Conservation (phyloP, 2,888 invertebrate species). For the Hyles lineata region DNA sequence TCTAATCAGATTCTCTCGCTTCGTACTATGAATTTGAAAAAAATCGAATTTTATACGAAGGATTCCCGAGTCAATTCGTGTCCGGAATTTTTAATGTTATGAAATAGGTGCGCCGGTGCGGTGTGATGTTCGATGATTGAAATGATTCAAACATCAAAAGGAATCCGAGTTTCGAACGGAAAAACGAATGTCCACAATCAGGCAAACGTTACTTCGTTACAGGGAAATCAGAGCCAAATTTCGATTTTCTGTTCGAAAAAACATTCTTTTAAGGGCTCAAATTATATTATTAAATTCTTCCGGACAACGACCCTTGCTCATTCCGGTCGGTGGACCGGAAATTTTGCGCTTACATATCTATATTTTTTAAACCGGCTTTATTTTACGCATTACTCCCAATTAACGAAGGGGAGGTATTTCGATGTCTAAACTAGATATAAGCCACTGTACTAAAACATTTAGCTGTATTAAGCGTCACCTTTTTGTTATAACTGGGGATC, state of each 20-base stretch:
- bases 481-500: constrained; percentile 33
- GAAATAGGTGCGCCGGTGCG: constrained; percentile 46
- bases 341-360: neutral
- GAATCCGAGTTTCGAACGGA: constrained; percentile 30
- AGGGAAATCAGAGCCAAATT: constrained; percentile 48
- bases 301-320: neutral
- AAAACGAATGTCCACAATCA: constrained; percentile 33
- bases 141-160: constrained; percentile 29
- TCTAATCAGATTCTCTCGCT: constrained; percentile 62
- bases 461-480: constrained; percentile 26
- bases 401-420: constrained; percentile 33
- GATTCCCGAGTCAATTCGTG: constrained; percentile 56
- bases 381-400: constrained; percentile 11
- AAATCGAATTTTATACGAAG: constrained; percentile 60
- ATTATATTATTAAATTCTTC: constrained; percentile 16
- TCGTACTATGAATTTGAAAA: constrained; percentile 55
- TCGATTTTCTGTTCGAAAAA: constrained; percentile 32
- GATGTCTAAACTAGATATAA: constrained; percentile 66
- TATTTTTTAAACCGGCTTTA: constrained; percentile 14
- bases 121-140: constrained; percentile 44
- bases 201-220: constrained; percentile 27
- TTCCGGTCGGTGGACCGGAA: constrained; percentile 10
- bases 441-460: constrained; percentile 37
- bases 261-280: constrained; percentile 1
- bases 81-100: constrained; percentile 53